Conservation (phyloP, 2,888 invertebrate species). For the Drosophila glabriapex region DNA sequence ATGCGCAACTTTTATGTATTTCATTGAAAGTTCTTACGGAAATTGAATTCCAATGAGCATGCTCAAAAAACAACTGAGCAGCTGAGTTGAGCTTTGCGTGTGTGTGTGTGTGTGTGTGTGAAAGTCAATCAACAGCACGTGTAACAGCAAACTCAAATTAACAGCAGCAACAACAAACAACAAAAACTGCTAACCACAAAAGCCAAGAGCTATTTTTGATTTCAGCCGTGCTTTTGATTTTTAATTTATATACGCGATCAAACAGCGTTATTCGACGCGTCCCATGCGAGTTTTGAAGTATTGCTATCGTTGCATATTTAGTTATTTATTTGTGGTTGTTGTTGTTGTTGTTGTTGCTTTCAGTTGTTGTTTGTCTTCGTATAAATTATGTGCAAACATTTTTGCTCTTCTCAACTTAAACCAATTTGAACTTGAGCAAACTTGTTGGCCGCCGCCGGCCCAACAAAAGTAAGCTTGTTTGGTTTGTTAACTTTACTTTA, state of each 20-base stretch:
- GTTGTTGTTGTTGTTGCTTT: slow-evolving; percentile 10
- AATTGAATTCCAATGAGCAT: slow-evolving; percentile 58
- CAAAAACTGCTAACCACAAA: slow-evolving; percentile 17
- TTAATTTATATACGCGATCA: slow-evolving; percentile 49
- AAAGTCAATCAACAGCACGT: slow-evolving; percentile 79
- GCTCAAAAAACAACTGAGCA: slow-evolving; percentile 13
- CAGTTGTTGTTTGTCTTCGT: slow-evolving; percentile 18
- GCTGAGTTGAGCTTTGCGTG: slow-evolving; percentile 9
- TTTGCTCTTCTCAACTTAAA: slow-evolving; percentile 53
- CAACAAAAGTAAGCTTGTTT: slow-evolving; percentile 53
- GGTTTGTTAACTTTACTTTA: slow-evolving; percentile 70
- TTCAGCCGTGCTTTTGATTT: slow-evolving; percentile 14
- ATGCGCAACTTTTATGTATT: slow-evolving; percentile 15
- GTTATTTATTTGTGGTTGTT: slow-evolving; percentile 5
- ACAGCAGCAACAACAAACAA: slow-evolving; percentile 22
- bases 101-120: slow-evolving; percentile 49
- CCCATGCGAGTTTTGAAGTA: slow-evolving; percentile 62
- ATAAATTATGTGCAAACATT: slow-evolving; percentile 60
- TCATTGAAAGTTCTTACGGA: slow-evolving; percentile 54
- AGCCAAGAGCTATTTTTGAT: slow-evolving; percentile 3
- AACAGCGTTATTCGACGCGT: slow-evolving; percentile 6
- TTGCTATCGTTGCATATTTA: slow-evolving; percentile 37
- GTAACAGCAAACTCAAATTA: slow-evolving; percentile 47
- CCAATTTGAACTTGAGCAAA: slow-evolving; percentile 77
- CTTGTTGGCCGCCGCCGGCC: slow-evolving; percentile 59